Evolutionary conservation across 2,113 vertebrate genomes (phyloP), one percentile per base, ranked within the genome.

Genomic region (Leptocoma aspasia): DNA sequence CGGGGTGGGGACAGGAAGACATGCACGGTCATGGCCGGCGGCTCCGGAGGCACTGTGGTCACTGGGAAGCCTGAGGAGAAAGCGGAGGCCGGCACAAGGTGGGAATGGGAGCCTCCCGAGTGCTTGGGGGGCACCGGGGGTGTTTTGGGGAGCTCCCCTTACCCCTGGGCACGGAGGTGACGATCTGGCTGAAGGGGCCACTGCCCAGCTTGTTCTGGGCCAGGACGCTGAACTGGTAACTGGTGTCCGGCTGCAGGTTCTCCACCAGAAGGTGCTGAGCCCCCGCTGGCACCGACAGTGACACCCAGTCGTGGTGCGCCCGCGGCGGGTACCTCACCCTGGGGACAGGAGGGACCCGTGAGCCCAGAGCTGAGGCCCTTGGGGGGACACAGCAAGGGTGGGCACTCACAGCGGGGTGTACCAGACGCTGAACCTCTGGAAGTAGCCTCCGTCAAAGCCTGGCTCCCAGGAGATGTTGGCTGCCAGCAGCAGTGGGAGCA

Each of bases 151-250:
- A 4, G n/a, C 8, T 26, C 8, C n/a, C 96, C 98, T 97, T 69
- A 99, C 99, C 98, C 96, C 98, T 97, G 19, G 99, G 99, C 79
- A 96, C 94, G 15, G 98, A 98, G 72, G 98, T 97, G 91, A 99
- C 86, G 0, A 99, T 99, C 96, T 99, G 98, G 59, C 99, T 99
- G 97, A 99, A 99, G 45, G 99, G 99, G n/a, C 99, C 99, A 1
- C 99, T 99, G 52, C 99, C 99, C 66, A 99, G 98, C 94, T 99
- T 99, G 97, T 99, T 99, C 97, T 99, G 99, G 68, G 99, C 98
- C 42, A 99, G 98, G 87, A 99, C 97, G 1, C 99, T 99, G 98
- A 99, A 99, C 98, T 99, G 99, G 97, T 99, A 99, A 45, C 97
- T 95, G 0, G 96, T 98, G 56, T 98, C 97, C 0, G 98, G 97